phyloP scores from a whole-genome alignment of 2,113 vertebrate species.

The Percina caprodes region DNA sequence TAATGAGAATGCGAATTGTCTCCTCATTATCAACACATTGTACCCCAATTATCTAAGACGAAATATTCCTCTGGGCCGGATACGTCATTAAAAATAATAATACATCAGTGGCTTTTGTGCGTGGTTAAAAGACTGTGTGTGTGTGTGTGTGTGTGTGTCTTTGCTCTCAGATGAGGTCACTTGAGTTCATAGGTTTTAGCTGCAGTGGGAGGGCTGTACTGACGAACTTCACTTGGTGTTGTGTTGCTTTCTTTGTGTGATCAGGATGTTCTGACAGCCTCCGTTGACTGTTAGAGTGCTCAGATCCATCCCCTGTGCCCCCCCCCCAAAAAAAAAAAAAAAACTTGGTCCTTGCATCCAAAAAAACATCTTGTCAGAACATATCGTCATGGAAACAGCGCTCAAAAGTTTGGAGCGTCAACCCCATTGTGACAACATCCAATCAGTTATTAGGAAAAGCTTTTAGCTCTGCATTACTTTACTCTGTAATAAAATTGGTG shows the following conservation, averaged over 20 bases:
- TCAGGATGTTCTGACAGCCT: constrained; percentile 46
- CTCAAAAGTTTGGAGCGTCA: constrained; percentile 76
- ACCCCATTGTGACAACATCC: constrained; percentile 71
- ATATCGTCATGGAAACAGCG: constrained; percentile 84
- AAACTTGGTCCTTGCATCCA: constrained; percentile 41
- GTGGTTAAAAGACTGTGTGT: constrained; percentile 28
- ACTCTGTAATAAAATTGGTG: constrained; percentile 10
- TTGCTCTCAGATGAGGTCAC: constrained; percentile 44
- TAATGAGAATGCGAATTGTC: constrained; percentile 53
- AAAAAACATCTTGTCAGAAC: constrained; percentile 71
- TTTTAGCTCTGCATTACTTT: constrained; percentile 59
- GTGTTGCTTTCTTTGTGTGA: background rate
- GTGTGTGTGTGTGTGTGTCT: too few relatives aligned
- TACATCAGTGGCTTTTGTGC: constrained; percentile 52
- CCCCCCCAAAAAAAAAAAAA: too few relatives aligned
- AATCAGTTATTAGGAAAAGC: constrained; percentile 73
- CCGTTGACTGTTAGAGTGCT: constrained; percentile 29
- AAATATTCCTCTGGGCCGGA: constrained; percentile 47
- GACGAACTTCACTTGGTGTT: background rate
- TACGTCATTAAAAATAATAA: constrained; percentile 52
- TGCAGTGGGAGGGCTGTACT: constrained; percentile 28
- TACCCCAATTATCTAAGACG: constrained; percentile 46
- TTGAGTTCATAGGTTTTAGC: constrained; percentile 48
- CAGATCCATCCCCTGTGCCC: background rate
- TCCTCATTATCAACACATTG: constrained; percentile 57